These are phyloP conservation scores for Ormyrus rosae DNA, from an alignment of 2,888 invertebrate species.

Conservation along the genomic window DNA sequence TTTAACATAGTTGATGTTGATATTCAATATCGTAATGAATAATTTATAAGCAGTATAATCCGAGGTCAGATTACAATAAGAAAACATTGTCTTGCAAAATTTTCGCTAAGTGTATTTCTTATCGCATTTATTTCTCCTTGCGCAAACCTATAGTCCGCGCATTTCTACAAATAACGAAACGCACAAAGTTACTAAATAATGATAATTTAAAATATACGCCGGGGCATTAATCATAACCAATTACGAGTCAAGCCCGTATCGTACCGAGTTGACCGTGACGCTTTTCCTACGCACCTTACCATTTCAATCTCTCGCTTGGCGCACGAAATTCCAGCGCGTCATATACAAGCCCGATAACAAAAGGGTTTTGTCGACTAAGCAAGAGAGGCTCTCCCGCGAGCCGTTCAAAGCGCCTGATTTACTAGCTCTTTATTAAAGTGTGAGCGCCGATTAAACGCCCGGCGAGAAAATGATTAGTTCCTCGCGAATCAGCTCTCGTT, in stretches of 20 bases:
- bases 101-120: conserved; percentile 9
- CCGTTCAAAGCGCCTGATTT: conserved; percentile 46
- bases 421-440: conserved; percentile 47
- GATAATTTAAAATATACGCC: conserved; percentile 12
- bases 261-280: background rate
- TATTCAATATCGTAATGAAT: conserved; percentile 20
- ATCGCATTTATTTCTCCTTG: background rate
- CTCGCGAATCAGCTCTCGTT: background rate
- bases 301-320: background rate
- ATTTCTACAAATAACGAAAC: conserved; percentile 21
- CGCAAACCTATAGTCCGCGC: background rate
- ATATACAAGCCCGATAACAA: conserved; percentile 7
- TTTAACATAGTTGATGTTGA: conserved; percentile 13
- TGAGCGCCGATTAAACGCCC: conserved; percentile 37
- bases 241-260: conserved; percentile 6
- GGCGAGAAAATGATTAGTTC: conserved; percentile 49
- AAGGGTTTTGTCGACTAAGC: conserved; percentile 10
- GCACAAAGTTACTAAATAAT: background rate
- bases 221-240: conserved; percentile 1
- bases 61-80: conserved; percentile 15
- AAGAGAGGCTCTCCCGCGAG: background rate
- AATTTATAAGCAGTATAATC: background rate
- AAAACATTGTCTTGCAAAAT: conserved; percentile 18
- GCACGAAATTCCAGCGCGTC: conserved; percentile 1
- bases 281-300: background rate